Evolutionary conservation across 1,140 invertebrate species (phyloP).

Genomic region (Lutraria rhynchaena): DNA sequence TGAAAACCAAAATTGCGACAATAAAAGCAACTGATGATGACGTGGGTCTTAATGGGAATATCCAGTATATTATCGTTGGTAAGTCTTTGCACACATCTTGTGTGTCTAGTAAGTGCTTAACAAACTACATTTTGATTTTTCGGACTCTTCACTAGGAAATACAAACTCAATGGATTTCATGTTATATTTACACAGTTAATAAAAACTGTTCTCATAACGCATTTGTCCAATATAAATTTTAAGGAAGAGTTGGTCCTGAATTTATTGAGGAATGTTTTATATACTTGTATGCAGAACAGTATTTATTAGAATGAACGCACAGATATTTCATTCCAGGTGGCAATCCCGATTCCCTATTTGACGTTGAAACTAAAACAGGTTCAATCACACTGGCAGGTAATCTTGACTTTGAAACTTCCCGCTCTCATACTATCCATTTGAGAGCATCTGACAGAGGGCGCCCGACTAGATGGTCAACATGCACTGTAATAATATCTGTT

Average conservation of each 20-base stretch:
- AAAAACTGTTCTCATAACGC: too few species aligned
- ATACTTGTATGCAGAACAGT: too few species aligned
- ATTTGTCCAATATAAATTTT: too few species aligned
- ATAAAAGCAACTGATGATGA: conserved; percentile 33
- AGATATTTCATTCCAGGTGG: conserved; percentile 27
- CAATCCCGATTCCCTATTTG: conserved; percentile 24
- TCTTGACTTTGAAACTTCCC: conserved; percentile 42
- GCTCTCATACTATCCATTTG: conserved; percentile 6
- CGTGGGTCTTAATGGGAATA: conserved; percentile 24
- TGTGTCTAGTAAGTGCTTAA: too few species aligned
- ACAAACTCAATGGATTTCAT: too few species aligned
- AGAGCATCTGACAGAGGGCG: conserved; percentile 44
- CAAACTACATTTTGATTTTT: too few species aligned
- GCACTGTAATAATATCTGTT: conserved; percentile 38
- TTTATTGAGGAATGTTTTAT: too few species aligned
- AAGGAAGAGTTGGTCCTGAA: too few species aligned
- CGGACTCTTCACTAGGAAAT: too few species aligned
- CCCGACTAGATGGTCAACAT: conserved; percentile 39
- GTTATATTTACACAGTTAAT: too few species aligned
- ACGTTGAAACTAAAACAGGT: conserved; percentile 27
- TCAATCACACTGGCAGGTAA: background rate
- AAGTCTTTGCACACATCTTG: background rate
- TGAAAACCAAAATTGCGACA: conserved; percentile 6
- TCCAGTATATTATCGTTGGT: conserved; percentile 38
- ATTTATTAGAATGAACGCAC: too few species aligned